phyloP scores from a whole-genome alignment of 2,797 vertebrate genomes.

The Sitta carolinensis region DNA sequence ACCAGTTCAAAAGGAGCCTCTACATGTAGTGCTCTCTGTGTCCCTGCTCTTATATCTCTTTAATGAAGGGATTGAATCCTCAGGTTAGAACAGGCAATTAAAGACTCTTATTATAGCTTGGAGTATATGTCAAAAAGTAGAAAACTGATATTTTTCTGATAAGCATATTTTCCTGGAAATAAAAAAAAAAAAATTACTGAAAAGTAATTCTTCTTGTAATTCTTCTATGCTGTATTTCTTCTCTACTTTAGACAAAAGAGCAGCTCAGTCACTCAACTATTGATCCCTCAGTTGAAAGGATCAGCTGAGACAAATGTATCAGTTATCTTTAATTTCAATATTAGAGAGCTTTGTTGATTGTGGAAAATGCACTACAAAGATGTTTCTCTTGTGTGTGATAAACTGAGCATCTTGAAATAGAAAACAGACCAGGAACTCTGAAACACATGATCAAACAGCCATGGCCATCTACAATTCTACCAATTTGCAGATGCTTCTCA shows the following conservation, averaged over 20 bases:
- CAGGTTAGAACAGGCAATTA: background rate
- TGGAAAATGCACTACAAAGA: background rate
- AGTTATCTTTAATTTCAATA: background rate
- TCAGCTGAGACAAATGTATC: background rate
- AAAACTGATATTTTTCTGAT: background rate
- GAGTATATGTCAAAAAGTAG: background rate
- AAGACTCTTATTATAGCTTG: background rate
- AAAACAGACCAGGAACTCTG: background rate
- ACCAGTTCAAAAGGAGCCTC: background rate
- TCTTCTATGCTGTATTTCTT: background rate
- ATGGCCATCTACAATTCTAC: background rate
- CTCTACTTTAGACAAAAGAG: background rate
- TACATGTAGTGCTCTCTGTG: background rate
- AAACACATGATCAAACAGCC: background rate
- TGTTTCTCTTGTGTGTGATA: background rate
- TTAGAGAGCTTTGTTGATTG: background rate
- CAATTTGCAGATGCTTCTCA: background rate
- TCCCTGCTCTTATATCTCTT: background rate
- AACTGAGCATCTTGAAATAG: background rate
- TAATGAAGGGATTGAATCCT: background rate
- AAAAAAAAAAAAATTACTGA: background rate
- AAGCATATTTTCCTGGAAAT: background rate
- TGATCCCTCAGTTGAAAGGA: background rate
- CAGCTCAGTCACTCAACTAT: background rate
- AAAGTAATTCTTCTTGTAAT: background rate